Percentiles rank a stretch among this genome's conserved stretches.
phyloP scores from a whole-genome alignment of 2,797 vertebrate species.

The Antennarius maculatus region DNA sequence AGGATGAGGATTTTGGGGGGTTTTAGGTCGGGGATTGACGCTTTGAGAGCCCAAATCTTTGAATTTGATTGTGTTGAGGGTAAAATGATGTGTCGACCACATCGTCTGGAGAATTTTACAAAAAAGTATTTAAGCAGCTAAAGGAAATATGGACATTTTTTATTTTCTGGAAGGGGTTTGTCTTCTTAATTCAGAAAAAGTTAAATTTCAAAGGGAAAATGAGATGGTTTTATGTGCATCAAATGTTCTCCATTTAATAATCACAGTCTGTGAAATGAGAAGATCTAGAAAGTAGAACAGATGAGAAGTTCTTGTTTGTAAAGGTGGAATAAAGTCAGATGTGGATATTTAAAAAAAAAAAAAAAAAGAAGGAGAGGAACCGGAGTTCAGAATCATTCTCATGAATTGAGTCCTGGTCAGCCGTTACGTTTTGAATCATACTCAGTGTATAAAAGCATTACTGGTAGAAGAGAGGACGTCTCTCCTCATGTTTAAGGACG shows the following conservation, averaged over 20 bases:
- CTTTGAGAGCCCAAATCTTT: neutral
- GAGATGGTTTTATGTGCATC: neutral
- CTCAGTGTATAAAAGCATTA: slow-evolving; percentile 23
- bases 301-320: slow-evolving; percentile 31
- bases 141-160: too few species aligned
- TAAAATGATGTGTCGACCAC: neutral
- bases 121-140: too few species aligned
- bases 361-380: slow-evolving; percentile 15
- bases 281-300: neutral
- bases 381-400: slow-evolving; percentile 23
- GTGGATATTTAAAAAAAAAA: slow-evolving; percentile 14
- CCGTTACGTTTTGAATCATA: slow-evolving; percentile 14
- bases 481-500: slow-evolving; percentile 17
- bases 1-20: too few species aligned
- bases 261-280: slow-evolving; percentile 2
- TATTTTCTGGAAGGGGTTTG: too few species aligned
- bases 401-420: slow-evolving; percentile 10
- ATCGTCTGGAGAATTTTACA: too few species aligned
- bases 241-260: too few species aligned
- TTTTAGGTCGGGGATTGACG: too few species aligned
- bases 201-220: slow-evolving; percentile 10
- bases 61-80: neutral
- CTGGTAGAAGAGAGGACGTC: slow-evolving; percentile 8
- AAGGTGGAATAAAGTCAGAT: slow-evolving; percentile 26
- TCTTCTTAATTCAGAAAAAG: neutral